A percentile compares a stretch with the other conserved stretches of the same genome.
Conservation (phyloP, 2,113 vertebrate species). For the Origma solitaria region DNA sequence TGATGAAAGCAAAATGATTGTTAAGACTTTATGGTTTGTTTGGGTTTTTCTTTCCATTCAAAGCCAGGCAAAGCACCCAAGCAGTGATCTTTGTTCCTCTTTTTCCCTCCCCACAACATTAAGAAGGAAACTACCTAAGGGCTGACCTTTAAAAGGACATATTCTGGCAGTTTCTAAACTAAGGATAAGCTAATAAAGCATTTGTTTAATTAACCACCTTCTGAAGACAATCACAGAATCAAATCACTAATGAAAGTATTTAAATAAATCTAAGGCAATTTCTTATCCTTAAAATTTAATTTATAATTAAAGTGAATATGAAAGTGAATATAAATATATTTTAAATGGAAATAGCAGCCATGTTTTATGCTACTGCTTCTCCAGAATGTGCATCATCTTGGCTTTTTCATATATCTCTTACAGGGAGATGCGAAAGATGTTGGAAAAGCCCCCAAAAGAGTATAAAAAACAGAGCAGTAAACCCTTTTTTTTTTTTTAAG, state of each 20-base stretch:
- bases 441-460: not conserved
- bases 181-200: not conserved
- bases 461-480: not conserved
- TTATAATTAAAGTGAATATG: not conserved
- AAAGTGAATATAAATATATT: not conserved
- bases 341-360: not conserved
- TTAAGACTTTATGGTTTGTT: constrained; percentile 38
- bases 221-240: not conserved
- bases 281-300: not conserved
- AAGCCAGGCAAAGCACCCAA: not conserved
- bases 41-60: constrained; percentile 24
- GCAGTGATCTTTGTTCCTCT: not conserved
- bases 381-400: not conserved
- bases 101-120: not conserved
- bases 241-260: not conserved
- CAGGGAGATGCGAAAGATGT: not conserved
- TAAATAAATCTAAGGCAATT: not conserved
- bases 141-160: not conserved
- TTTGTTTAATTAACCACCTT: not conserved
- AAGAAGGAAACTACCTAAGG: not conserved
- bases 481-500: not conserved
- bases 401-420: not conserved
- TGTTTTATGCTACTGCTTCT: not conserved
- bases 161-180: not conserved
- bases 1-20: constrained; percentile 20